Percentiles rank a stretch among this genome's conserved stretches.
Evolutionary conservation across 2,797 vertebrate genomes (phyloP).

Genomic region (Adrianichthys oophorus): DNA sequence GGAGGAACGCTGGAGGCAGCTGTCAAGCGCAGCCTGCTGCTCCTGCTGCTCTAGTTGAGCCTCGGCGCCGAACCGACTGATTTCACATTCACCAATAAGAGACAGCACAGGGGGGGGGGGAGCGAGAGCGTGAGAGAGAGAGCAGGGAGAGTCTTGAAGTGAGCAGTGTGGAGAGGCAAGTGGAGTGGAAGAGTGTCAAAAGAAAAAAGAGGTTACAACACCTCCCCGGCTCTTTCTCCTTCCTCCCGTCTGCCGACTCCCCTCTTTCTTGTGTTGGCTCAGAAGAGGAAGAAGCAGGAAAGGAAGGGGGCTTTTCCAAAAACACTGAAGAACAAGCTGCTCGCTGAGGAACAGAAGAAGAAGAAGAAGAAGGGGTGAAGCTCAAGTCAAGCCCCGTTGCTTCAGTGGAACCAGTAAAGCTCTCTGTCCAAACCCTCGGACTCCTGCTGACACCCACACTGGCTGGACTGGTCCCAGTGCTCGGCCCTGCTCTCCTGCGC

Average conservation of each 20-base stretch:
- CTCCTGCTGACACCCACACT: constrained; percentile 47
- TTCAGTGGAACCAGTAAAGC: constrained; percentile 54
- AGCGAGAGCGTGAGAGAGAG: constrained; percentile 24
- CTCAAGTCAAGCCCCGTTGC: constrained; percentile 56
- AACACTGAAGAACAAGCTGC: constrained; percentile 51
- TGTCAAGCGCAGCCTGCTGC: constrained; percentile 68
- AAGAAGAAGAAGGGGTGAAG: constrained; percentile 20
- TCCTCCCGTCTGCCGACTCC: constrained; percentile 31
- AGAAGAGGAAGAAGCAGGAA: constrained; percentile 45
- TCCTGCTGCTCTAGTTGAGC: constrained; percentile 66
- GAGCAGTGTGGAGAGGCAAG: constrained; percentile 67
- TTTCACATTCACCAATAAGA: constrained; percentile 75
- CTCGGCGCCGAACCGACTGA: constrained; percentile 59
- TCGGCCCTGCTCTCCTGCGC: constrained; percentile 40
- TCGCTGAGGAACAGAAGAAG: constrained; percentile 13
- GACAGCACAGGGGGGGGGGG: constrained; percentile 44
- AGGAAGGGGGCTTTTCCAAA: constrained; percentile 38
- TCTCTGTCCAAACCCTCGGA: constrained; percentile 51
- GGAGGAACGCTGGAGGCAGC: constrained; percentile 75
- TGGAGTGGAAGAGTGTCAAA: constrained; percentile 73
- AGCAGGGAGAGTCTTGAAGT: constrained; percentile 59
- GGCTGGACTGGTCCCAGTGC: constrained; percentile 61
- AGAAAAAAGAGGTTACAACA: constrained; percentile 73
- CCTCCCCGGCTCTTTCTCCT: constrained; percentile 50
- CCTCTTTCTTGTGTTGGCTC: constrained; percentile 49